A percentile compares a stretch with the other conserved stretches of the same genome.
Evolutionary conservation across 1,140 invertebrate species (phyloP).

Genomic region (Trichonephila clavipes): DNA sequence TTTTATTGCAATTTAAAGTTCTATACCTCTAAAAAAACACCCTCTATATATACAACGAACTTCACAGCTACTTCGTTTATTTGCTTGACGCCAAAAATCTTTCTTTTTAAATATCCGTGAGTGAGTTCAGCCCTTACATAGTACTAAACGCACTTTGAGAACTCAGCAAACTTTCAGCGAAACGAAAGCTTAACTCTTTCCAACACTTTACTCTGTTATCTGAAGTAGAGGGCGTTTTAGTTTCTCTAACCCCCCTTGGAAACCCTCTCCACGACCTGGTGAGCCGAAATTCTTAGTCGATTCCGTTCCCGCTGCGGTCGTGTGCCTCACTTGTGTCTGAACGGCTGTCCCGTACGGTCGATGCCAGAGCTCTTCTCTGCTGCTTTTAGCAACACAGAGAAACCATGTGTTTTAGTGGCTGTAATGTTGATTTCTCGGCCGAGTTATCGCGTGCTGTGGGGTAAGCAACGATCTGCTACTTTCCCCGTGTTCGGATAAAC

Average conservation of each 20-base stretch:
- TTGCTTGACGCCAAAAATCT: too few species aligned
- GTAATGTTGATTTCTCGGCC: neutral
- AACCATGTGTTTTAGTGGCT: slow-evolving; percentile 26
- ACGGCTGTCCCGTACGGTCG: slow-evolving; percentile 3
- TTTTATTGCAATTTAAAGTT: too few species aligned
- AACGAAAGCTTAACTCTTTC: slow-evolving; percentile 13
- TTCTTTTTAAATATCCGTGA: too few species aligned
- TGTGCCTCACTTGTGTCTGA: slow-evolving; percentile 20
- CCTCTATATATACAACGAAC: too few species aligned
- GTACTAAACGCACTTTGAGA: neutral
- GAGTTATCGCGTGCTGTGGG: neutral
- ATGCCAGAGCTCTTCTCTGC: neutral
- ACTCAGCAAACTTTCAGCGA: neutral
- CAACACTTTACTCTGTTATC: neutral
- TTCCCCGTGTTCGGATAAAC: too few species aligned
- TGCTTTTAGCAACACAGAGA: neutral
- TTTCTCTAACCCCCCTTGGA: neutral
- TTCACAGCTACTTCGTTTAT: too few species aligned
- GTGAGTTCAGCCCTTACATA: too few species aligned
- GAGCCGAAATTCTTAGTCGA: slow-evolving; percentile 32
- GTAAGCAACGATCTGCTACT: neutral
- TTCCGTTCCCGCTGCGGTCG: slow-evolving; percentile 39
- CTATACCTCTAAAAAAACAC: too few species aligned
- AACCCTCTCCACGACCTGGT: slow-evolving; percentile 18
- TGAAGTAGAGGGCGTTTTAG: slow-evolving; percentile 32